These are phyloP conservation scores for Pinna nobilis DNA, from an alignment of 1,140 invertebrate genomes.

Conservation along the genomic window DNA sequence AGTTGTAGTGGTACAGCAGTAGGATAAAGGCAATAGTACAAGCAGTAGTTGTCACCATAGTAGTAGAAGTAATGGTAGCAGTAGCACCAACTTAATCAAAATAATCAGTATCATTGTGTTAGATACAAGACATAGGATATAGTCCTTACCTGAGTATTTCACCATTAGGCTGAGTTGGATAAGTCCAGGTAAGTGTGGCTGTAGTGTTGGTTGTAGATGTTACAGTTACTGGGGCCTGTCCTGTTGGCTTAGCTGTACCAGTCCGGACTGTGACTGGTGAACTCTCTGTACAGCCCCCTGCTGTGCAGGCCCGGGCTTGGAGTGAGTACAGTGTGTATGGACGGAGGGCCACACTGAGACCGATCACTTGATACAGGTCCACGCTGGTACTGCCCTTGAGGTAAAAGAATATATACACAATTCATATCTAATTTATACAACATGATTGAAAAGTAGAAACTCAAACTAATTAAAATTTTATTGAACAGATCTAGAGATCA, in stretches of 20 bases:
- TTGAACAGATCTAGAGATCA: too few species aligned
- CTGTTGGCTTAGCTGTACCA: conserved; percentile 54
- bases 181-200: conserved; percentile 53
- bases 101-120: too few species aligned
- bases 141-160: conserved; percentile 60
- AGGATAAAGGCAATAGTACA: too few species aligned
- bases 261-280: conserved; percentile 47
- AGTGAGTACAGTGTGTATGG: conserved; percentile 58
- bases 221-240: conserved; percentile 53
- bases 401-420: neutral
- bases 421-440: too few species aligned
- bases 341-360: conserved; percentile 40
- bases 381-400: conserved; percentile 53
- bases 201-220: conserved; percentile 42
- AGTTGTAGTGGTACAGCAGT: too few species aligned
- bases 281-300: conserved; percentile 62
- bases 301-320: conserved; percentile 60
- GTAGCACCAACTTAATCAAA: too few species aligned
- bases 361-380: conserved; percentile 50
- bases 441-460: too few species aligned
- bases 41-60: too few species aligned
- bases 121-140: too few species aligned
- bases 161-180: conserved; percentile 63
- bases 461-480: too few species aligned
- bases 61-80: too few species aligned